A percentile compares a stretch with the other conserved stretches of the same genome.
Conservation (phyloP, 2,888 invertebrate species). For the Andrena fulva region DNA sequence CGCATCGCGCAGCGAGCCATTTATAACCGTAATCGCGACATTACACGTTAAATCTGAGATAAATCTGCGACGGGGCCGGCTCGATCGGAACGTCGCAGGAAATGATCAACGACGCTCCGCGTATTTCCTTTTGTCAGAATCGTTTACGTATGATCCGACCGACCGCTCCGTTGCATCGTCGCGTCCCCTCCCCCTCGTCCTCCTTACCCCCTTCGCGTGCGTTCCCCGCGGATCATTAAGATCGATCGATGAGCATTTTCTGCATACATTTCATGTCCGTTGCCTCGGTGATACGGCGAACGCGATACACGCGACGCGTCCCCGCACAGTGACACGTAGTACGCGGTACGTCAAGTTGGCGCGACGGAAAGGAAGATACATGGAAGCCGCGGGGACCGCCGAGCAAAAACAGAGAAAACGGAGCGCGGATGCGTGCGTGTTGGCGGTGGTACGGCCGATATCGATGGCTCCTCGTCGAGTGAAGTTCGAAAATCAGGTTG, state of each 20-base stretch:
- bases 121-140: conserved; percentile 53
- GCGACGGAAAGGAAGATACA: conserved; percentile 25
- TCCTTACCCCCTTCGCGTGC: background rate
- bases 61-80: conserved; percentile 39
- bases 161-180: conserved; percentile 1
- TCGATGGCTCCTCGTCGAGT: background rate
- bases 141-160: conserved; percentile 43
- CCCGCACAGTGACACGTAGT: conserved; percentile 33
- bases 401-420: conserved; percentile 36
- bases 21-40: conserved; percentile 58
- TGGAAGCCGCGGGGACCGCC: conserved; percentile 10
- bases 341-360: conserved; percentile 34
- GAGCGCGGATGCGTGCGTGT: conserved; percentile 11
- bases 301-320: conserved; percentile 39
- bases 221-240: conserved; percentile 52
- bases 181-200: background rate
- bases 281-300: conserved; percentile 20
- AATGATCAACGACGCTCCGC: conserved; percentile 56
- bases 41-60: conserved; percentile 55
- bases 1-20: conserved; percentile 26
- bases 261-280: conserved; percentile 41
- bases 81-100: conserved; percentile 47
- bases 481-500: conserved; percentile 25
- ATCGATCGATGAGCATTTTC: conserved; percentile 55
- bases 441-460: conserved; percentile 7